Evolutionary conservation across 2,888 invertebrate species (phyloP).

Genomic region (Cantharis flavilabris): DNA sequence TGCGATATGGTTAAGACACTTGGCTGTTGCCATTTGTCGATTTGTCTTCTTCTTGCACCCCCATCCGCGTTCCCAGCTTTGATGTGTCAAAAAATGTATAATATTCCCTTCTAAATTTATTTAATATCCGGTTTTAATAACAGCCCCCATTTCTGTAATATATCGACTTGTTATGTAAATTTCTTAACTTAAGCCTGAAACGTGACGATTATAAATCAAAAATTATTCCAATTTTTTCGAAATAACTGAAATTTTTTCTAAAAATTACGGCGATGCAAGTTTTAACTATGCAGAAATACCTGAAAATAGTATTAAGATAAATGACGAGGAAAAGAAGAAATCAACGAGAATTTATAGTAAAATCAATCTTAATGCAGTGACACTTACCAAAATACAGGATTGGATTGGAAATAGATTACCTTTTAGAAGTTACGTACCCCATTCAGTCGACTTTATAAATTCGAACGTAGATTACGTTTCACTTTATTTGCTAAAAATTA

Average conservation of each 20-base stretch:
- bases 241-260: neutral
- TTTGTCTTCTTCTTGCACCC: neutral
- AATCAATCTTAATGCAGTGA: constrained; percentile 12
- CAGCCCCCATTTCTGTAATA: neutral
- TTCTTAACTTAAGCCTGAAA: neutral
- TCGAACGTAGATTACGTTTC: neutral
- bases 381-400: constrained; percentile 5
- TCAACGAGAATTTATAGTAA: constrained; percentile 13
- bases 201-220: neutral
- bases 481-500: neutral
- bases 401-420: neutral
- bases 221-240: neutral
- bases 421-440: neutral
- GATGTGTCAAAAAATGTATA: neutral
- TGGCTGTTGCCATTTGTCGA: neutral
- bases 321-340: constrained; percentile 14
- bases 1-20: neutral
- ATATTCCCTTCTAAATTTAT: neutral
- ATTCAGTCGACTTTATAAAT: neutral
- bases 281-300: neutral
- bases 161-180: neutral
- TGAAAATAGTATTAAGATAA: constrained; percentile 4
- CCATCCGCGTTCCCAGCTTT: neutral
- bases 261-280: neutral
- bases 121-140: neutral